These are phyloP conservation scores for Lasioglossum lativentre DNA, from an alignment of 2,888 invertebrate species.

Conservation along the genomic window DNA sequence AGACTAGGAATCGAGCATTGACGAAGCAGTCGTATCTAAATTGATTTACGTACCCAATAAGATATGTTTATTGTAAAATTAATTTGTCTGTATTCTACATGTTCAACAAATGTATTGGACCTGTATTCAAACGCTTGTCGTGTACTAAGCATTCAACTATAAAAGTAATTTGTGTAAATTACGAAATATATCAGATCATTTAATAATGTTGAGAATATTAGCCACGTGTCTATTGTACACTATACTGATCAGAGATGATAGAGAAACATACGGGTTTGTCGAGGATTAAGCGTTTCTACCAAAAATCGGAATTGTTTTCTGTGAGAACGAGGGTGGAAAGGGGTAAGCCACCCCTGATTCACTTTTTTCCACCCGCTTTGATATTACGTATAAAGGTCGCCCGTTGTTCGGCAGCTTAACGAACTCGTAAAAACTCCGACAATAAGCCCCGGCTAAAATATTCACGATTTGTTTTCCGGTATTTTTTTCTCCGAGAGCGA, in stretches of 20 bases:
- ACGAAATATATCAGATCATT: background rate
- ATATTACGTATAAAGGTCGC: slow-evolving; percentile 7
- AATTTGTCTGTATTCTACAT: no score
- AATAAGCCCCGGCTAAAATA: slow-evolving; percentile 48
- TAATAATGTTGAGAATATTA: background rate
- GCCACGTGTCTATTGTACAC: background rate
- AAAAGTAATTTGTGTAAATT: background rate
- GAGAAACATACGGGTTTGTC: background rate
- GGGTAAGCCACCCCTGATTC: background rate
- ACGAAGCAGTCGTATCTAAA: background rate
- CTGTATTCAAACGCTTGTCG: no score
- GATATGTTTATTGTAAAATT: no score
- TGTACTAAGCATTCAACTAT: background rate
- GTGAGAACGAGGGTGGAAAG: background rate
- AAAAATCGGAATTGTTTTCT: slow-evolving; percentile 28
- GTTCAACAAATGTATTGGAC: no score
- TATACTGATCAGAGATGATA: background rate
- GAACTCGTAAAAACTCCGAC: slow-evolving; percentile 33
- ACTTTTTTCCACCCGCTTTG: background rate
- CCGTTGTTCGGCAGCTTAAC: slow-evolving; percentile 31
- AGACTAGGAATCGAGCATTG: slow-evolving; percentile 46
- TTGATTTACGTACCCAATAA: no score
- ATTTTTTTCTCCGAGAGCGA: background rate
- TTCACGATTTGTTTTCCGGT: slow-evolving; percentile 24
- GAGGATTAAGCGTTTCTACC: background rate